Base-by-base conservation (phyloP, 92 coral and sea anemone genomes). In the Heliopora coerulea region DNA sequence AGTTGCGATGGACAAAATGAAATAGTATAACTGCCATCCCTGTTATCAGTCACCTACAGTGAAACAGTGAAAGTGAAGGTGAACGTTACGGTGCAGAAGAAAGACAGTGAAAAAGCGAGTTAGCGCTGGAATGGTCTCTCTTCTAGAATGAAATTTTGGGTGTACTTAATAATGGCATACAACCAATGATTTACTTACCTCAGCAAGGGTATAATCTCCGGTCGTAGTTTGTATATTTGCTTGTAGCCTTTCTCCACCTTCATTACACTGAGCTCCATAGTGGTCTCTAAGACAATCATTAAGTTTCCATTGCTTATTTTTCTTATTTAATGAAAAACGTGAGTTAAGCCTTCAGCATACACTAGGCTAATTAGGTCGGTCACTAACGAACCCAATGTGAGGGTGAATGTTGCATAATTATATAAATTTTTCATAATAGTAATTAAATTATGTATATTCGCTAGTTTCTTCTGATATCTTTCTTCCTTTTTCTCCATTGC, bases 171-270 rank as follows among this genome's bases (percentile, higher is more conserved):
- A 57, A 10, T 30, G 12, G 19, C 10, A 31, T 15, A 24, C 10
- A 67, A 24, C 0, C n/a, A 44, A 27, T 64, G 59, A 75, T 67
- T 65, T 74, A 79, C 89, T 90, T 87, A 93, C 98, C 88, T 93
- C 98, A 31, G 98, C 91, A 19, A 96, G 91, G 24, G 88, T 92
- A 42, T 96, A 90, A 66, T 96, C 82, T 59, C 98, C 98, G 70
- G 86, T 88, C 19, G 96, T 80, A 44, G 98, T 85, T 82, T 93
- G 91, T 83, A 93, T 87, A 72, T 87, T 96, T n/a, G 88, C 98
- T 84, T 87, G 62, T 12, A 93, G 89, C 65, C 88, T 96, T 68
- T 93, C 98, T 21, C 98, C 98, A 54, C 98, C 98, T 15, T 89
- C 91, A 49, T 83, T 64, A 67, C 96, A 90, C 74, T 74, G 96